Evolutionary conservation across 2,113 vertebrate genomes (phyloP), one percentile per base, ranked within the genome.

Genomic region (Connochaetes taurinus): DNA sequence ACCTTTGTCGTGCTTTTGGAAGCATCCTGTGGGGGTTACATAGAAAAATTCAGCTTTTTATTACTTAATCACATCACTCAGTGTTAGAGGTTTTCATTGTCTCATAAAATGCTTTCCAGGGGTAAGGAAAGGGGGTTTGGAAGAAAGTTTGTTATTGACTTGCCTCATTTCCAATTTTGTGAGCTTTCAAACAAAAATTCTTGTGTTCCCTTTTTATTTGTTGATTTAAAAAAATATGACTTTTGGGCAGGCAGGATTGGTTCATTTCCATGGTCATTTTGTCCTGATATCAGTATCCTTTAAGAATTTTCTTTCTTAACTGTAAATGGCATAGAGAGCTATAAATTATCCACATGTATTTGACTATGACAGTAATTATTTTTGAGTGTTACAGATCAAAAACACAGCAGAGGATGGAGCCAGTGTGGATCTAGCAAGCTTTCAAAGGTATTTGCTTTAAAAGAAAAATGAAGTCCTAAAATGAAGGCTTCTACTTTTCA

Each of bases 41-140:
- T 95, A 96, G 97, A 88, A 88, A 98, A 97, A 97, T 83, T 88
- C 91, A 97, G 47, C 43, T 80, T 84, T 97, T 98, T 98, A 98
- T 97, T 97, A 98, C 97, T 97, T 98, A 98, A 98, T 98, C 97
- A 97, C 98, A 98, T 98, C 90, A 89, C 90, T 98, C 95, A 96
- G 84, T 92, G 94, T 94, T 82, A 95, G 96, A 97, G 86, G 83
- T 98, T 98, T 98, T 98, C 97, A 98, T 94, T 97, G 89, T 98
- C 97, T 98, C 96, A 96, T 98, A 98, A 98, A 98, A 98, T 90
- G 95, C 89, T 95, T 98, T 97, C 96, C 95, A 95, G 91, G 93
- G 95, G 80, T 94, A 97, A 55, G 50, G 50, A 96, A 97, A 97
- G 87, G 97, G 97, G 87, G 96, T 91, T 97, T 97, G 97, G 96